These are phyloP conservation scores for Ephydatia muelleri DNA, from an alignment of 37 sponge, comb jelly and placozoan species.

Conservation along the genomic window DNA sequence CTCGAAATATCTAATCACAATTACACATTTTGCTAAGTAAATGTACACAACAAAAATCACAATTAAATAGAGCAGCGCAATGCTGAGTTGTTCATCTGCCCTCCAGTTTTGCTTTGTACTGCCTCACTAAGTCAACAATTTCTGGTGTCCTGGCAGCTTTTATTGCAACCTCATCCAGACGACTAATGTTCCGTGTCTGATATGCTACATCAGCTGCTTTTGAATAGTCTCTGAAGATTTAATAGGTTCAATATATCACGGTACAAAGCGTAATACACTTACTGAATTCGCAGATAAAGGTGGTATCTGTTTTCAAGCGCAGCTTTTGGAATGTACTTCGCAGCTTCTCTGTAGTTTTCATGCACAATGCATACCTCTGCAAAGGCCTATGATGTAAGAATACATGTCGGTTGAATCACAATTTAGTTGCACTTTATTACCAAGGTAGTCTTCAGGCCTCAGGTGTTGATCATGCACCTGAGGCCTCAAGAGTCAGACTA, in stretches of 20 bases:
- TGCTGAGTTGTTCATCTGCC: slow-evolving; percentile 15
- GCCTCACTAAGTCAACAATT: slow-evolving; percentile 17
- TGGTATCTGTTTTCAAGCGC: slow-evolving; percentile 50
- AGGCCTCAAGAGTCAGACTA: too few relatives aligned
- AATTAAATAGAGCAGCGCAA: not conserved
- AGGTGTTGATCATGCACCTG: not conserved
- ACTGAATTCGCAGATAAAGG: slow-evolving; percentile 72
- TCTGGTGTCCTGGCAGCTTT: slow-evolving; percentile 34
- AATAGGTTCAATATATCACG: not conserved
- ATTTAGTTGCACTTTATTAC: not conserved
- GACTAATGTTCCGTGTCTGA: slow-evolving; percentile 35
- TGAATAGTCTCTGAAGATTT: slow-evolving; percentile 38
- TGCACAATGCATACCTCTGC: slow-evolving; percentile 85
- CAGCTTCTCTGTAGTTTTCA: slow-evolving; percentile 78
- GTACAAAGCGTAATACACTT: slow-evolving; percentile 23
- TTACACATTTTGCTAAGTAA: too few relatives aligned
- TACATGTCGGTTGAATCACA: not conserved
- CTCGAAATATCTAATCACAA: too few relatives aligned
- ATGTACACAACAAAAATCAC: not conserved
- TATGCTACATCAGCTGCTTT: slow-evolving; percentile 81
- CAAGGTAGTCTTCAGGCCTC: not conserved
- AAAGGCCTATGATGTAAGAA: slow-evolving; percentile 69
- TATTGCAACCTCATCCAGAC: slow-evolving; percentile 40
- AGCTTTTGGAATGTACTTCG: slow-evolving; percentile 72
- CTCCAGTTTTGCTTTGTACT: slow-evolving; percentile 33